phyloP scores from a whole-genome alignment of 2,888 invertebrate genomes.

The Drosophila robusta region DNA sequence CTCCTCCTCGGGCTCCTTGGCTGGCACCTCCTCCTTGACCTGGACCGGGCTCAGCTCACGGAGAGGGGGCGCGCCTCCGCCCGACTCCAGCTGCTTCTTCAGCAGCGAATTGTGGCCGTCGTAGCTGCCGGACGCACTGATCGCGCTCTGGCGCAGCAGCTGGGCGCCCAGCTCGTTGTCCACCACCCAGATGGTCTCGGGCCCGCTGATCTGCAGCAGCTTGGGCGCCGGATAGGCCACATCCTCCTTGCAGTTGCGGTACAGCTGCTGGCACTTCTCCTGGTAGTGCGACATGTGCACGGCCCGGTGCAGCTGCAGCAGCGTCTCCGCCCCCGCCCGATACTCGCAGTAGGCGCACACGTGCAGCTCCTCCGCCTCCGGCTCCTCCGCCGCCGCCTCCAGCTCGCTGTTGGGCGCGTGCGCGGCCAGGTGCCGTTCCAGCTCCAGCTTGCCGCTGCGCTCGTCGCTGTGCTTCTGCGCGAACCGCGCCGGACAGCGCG shows the following conservation, averaged over 20 bases:
- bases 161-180: constrained; percentile 76
- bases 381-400: constrained; percentile 46
- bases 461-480: constrained; percentile 86
- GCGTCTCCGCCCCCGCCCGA: constrained; percentile 89
- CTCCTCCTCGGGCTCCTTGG: constrained; percentile 58
- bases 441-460: constrained; percentile 89
- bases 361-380: constrained; percentile 81
- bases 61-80: constrained; percentile 16
- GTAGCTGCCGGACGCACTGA: constrained; percentile 58
- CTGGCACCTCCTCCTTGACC: constrained; percentile 10
- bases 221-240: constrained; percentile 88
- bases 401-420: constrained; percentile 57
- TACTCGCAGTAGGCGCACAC: constrained; percentile 92
- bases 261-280: constrained; percentile 90
- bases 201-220: constrained; percentile 84
- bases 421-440: constrained; percentile 88
- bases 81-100: constrained; percentile 83
- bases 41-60: constrained; percentile 34
- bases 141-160: constrained; percentile 44
- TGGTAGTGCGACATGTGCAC: constrained; percentile 93
- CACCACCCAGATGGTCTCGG: constrained; percentile 84
- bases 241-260: constrained; percentile 88
- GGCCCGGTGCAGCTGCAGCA: constrained; percentile 89
- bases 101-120: constrained; percentile 79
- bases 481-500: constrained; percentile 91